Evolutionary conservation across 2,888 invertebrate species (phyloP).

Genomic region (Tiphia femorata): DNA sequence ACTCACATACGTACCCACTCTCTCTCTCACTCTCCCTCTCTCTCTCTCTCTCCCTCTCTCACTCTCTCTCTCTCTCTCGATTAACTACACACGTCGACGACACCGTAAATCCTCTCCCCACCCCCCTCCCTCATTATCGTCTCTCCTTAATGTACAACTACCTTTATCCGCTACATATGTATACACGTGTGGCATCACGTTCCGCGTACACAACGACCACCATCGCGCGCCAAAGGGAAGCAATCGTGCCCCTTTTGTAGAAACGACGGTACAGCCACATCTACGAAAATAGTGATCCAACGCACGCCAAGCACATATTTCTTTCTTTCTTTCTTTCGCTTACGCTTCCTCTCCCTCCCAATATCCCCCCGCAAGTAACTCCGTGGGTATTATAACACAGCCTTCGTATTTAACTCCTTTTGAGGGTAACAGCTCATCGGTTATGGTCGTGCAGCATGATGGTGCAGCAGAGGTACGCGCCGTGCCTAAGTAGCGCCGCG

Average conservation of each 20-base stretch:
- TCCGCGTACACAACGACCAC: constrained; percentile 15
- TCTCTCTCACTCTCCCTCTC: constrained; percentile 1
- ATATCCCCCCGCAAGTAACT: constrained; percentile 15
- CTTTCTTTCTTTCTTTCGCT: neutral
- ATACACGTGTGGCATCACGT: constrained; percentile 43
- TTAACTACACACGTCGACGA: constrained; percentile 37
- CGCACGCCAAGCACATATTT: constrained; percentile 5
- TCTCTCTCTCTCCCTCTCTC: constrained; percentile 11
- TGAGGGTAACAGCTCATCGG: constrained; percentile 47
- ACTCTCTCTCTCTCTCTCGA: constrained; percentile 12
- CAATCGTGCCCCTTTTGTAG: neutral
- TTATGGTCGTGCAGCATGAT: constrained; percentile 30
- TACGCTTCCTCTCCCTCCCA: neutral
- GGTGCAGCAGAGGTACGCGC: too few species aligned
- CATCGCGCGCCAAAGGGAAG: constrained; percentile 23
- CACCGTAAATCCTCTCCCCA: constrained; percentile 13
- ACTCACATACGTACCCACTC: neutral
- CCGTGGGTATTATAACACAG: constrained; percentile 49
- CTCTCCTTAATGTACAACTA: constrained; percentile 53
- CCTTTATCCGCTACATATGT: constrained; percentile 50
- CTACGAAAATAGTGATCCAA: constrained; percentile 27
- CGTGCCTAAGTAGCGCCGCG: too few species aligned
- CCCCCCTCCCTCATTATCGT: neutral
- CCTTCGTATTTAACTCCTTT: constrained; percentile 51
- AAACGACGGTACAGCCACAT: constrained; percentile 6